Percentiles rank a stretch among this genome's conserved stretches.
Conservation (phyloP, 2,797 vertebrate species). For the Poecilia velifera region DNA sequence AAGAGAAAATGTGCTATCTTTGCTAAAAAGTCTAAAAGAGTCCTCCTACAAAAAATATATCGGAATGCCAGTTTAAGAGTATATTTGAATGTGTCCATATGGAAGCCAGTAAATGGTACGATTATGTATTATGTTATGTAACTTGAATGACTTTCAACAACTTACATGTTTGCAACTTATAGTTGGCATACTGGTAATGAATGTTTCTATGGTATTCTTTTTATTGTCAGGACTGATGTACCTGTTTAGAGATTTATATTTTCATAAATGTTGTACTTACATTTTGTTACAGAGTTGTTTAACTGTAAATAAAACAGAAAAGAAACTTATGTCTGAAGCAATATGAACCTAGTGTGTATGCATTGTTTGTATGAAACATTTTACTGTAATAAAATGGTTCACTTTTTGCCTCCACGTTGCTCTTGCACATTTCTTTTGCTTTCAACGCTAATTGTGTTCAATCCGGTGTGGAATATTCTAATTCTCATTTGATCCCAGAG, state of each 20-base stretch:
- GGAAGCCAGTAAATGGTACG: conserved; percentile 86
- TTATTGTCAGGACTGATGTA: conserved; percentile 95
- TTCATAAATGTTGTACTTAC: conserved; percentile 99
- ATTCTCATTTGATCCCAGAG: neutral
- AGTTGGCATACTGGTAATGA: conserved; percentile 92
- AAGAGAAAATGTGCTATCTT: conserved; percentile 81
- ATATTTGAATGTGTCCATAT: conserved; percentile 93
- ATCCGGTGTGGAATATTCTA: neutral
- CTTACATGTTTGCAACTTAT: conserved; percentile 96
- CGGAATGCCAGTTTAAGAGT: conserved; percentile 86
- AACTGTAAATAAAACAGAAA: conserved; percentile 85
- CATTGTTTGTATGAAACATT: conserved; percentile 97
- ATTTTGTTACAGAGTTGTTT: conserved; percentile 99
- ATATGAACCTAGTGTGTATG: conserved; percentile 98
- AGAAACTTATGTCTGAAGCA: conserved; percentile 89
- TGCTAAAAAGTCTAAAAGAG: conserved; percentile 73
- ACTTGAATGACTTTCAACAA: conserved; percentile 98
- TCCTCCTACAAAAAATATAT: conserved; percentile 78
- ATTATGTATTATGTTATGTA: conserved; percentile 89
- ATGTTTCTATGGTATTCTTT: conserved; percentile 99
- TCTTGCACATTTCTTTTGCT: conserved; percentile 5
- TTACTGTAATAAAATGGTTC: conserved; percentile 87
- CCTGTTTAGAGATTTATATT: conserved; percentile 99
- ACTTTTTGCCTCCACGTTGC: conserved; percentile 76
- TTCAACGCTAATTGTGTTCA: neutral